A percentile compares a stretch with the other conserved stretches of the same genome.
phyloP scores from a whole-genome alignment of 2,888 invertebrate species.

The Clunio marinus region DNA sequence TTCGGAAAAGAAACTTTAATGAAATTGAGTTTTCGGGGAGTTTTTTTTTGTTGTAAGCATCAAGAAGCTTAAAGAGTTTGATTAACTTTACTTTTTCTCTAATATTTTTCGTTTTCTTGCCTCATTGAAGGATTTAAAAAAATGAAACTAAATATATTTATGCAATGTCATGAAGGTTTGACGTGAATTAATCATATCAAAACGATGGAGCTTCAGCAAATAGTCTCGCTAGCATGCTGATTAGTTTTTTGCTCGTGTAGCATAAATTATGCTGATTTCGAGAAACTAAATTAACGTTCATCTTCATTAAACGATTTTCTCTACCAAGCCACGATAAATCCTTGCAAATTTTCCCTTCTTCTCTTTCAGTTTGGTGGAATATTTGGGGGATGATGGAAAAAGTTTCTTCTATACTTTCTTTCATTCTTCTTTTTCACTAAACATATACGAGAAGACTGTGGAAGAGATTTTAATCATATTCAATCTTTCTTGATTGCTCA shows the following conservation, averaged over 20 bases:
- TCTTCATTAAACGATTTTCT: conserved; percentile 25
- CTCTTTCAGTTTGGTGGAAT: not conserved
- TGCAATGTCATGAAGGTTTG: conserved; percentile 11
- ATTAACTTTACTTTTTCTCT: too few relatives aligned
- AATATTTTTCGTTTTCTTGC: too few relatives aligned
- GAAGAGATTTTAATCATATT: conserved; percentile 32
- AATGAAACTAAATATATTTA: not conserved
- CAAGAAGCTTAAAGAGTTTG: not conserved
- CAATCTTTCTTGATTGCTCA: conserved; percentile 34
- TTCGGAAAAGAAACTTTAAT: not conserved
- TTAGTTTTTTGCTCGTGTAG: conserved; percentile 28
- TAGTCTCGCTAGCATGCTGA: conserved; percentile 19
- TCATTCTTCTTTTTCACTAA: too few relatives aligned
- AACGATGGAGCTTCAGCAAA: conserved; percentile 17
- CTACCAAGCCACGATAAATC: not conserved
- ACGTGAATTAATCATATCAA: conserved; percentile 33
- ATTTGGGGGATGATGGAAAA: conserved; percentile 2
- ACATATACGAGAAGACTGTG: not conserved
- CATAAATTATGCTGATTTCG: conserved; percentile 36
- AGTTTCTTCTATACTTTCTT: too few relatives aligned
- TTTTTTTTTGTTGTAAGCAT: too few relatives aligned
- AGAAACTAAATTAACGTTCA: conserved; percentile 34
- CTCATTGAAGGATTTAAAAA: too few relatives aligned
- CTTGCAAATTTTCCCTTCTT: not conserved
- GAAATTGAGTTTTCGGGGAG: too few relatives aligned